These are phyloP conservation scores for Sphaerodactylus townsendi DNA, from an alignment of 2,113 vertebrate species.

Conservation along the genomic window DNA sequence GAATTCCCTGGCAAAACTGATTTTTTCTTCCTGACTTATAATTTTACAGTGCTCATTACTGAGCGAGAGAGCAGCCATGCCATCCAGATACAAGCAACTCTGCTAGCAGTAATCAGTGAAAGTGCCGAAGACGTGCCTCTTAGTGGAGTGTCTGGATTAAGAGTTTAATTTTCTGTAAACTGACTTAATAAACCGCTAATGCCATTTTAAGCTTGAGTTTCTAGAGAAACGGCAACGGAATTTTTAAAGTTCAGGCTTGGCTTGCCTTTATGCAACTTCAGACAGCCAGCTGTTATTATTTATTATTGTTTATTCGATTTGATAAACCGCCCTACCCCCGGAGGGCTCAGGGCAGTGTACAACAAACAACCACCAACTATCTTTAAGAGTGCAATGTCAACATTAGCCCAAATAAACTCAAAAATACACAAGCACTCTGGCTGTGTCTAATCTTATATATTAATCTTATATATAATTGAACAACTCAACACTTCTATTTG, in stretches of 20 bases:
- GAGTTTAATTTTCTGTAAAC: neutral
- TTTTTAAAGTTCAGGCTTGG: neutral
- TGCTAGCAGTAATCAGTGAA: neutral
- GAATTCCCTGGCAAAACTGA: neutral
- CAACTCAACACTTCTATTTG: no score
- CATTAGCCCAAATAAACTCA: no score
- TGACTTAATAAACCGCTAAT: neutral
- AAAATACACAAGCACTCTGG: no score
- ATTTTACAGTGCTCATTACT: neutral
- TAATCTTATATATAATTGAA: no score
- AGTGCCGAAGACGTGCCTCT: neutral
- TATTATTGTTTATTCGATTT: no score
- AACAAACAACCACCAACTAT: no score
- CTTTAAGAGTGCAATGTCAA: no score
- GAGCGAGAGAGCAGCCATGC: neutral
- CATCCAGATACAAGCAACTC: neutral
- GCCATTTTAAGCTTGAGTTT: neutral
- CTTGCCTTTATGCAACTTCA: neutral
- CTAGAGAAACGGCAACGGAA: neutral
- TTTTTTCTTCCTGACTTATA: neutral
- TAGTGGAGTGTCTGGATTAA: neutral
- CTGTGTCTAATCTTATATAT: no score
- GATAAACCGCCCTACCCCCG: no score
- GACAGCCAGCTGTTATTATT: neutral
- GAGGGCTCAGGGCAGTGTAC: no score